phyloP scores from a whole-genome alignment of 2,113 vertebrate genomes.

The Ramphastos sulfuratus region DNA sequence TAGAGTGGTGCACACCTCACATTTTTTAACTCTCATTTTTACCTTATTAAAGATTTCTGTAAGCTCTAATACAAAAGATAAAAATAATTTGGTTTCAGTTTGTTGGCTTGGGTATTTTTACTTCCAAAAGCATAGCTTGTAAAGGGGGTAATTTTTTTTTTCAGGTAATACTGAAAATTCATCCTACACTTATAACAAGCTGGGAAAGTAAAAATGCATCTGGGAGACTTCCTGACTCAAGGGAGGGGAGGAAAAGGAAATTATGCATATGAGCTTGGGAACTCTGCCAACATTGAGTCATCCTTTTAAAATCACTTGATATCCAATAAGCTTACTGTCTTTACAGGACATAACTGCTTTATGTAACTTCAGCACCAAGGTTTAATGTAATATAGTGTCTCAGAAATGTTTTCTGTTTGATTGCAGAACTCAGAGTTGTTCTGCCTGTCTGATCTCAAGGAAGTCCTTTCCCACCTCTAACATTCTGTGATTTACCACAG shows the following conservation, averaged over 20 bases:
- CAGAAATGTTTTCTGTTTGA: neutral
- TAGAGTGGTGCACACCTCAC: neutral
- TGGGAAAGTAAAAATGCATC: constrained; percentile 69
- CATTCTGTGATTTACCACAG: neutral
- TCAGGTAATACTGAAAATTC: constrained; percentile 25
- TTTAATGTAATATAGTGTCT: constrained; percentile 27
- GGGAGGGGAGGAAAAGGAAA: constrained; percentile 80
- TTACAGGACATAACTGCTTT: constrained; percentile 37
- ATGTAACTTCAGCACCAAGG: constrained; percentile 17
- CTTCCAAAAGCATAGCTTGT: neutral
- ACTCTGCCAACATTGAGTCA: constrained; percentile 75
- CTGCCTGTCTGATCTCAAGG: neutral
- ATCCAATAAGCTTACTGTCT: constrained; percentile 47
- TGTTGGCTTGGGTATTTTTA: neutral
- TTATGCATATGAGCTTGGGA: constrained; percentile 72
- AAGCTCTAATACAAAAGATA: neutral
- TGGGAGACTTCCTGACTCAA: constrained; percentile 73
- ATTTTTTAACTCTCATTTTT: neutral
- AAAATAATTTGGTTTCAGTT: neutral
- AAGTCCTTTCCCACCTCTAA: too few relatives aligned
- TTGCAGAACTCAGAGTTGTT: neutral
- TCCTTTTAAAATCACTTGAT: constrained; percentile 74
- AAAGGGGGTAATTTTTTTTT: neutral
- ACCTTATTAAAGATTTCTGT: neutral
- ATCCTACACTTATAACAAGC: constrained; percentile 51